Percentiles rank a stretch among this genome's conserved stretches.
Evolutionary conservation across 2,888 invertebrate genomes (phyloP).

Genomic region (Acrobasis consociella): DNA sequence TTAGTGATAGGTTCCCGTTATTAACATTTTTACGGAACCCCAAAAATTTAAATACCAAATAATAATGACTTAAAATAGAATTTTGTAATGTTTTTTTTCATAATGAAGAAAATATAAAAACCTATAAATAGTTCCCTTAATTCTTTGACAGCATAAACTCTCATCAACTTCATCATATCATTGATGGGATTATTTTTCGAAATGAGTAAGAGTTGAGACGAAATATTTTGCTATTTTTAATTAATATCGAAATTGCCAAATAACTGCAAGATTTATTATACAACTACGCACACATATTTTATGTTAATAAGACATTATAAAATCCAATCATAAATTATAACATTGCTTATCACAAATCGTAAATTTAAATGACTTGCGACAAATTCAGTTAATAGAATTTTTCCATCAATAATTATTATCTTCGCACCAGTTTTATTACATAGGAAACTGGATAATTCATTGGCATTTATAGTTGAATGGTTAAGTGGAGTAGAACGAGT

Average conservation of each 20-base stretch:
- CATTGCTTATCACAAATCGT: constrained; percentile 22
- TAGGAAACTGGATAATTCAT: constrained; percentile 32
- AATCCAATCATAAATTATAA: constrained; percentile 15
- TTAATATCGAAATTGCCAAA: not conserved
- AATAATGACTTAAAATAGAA: too few relatives aligned
- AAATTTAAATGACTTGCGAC: constrained; percentile 18
- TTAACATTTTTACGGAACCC: too few relatives aligned
- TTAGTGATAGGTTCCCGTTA: too few relatives aligned
- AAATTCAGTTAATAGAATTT: constrained; percentile 23
- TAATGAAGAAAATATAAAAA: too few relatives aligned
- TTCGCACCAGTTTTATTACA: constrained; percentile 19
- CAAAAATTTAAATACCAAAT: too few relatives aligned
- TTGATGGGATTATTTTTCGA: too few relatives aligned
- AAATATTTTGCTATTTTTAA: too few relatives aligned
- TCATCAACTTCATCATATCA: too few relatives aligned
- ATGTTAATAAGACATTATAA: constrained; percentile 17
- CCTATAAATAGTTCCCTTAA: too few relatives aligned
- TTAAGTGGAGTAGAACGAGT: constrained; percentile 25
- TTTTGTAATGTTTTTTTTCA: too few relatives aligned
- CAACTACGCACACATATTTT: constrained; percentile 9
- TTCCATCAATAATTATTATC: constrained; percentile 30
- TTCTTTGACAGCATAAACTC: too few relatives aligned
- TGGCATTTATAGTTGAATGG: constrained; percentile 32
- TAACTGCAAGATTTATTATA: constrained; percentile 1
- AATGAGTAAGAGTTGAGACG: too few relatives aligned